Percentiles rank a stretch among this genome's conserved stretches.
These are phyloP conservation scores for Furcula furcula DNA, from an alignment of 2,888 invertebrate species.

Conservation along the genomic window DNA sequence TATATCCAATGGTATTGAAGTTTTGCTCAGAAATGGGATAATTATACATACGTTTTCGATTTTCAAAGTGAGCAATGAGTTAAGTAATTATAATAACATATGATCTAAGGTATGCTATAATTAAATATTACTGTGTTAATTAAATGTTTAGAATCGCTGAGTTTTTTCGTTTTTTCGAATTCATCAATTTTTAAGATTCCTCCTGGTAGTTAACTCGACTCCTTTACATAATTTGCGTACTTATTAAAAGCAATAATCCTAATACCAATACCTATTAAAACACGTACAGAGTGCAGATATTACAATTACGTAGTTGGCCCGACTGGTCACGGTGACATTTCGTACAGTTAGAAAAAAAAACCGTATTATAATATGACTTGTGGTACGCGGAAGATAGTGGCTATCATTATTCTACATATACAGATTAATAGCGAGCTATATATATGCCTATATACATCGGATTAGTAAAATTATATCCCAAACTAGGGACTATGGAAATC, in stretches of 20 bases:
- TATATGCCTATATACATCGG: slow-evolving; percentile 1
- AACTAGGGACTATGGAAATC: too few species aligned
- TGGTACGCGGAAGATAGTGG: slow-evolving; percentile 9
- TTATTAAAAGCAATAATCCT: neutral
- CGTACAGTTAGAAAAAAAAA: neutral
- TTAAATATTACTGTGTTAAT: too few species aligned
- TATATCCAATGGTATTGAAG: too few species aligned
- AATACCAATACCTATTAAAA: neutral
- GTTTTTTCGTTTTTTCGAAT: neutral
- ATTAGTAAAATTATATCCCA: too few species aligned
- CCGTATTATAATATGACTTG: neutral
- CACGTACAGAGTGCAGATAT: neutral
- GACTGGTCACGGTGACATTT: slow-evolving; percentile 2
- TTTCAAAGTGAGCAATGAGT: too few species aligned
- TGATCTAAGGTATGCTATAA: too few species aligned
- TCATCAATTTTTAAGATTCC: neutral
- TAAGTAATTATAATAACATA: too few species aligned
- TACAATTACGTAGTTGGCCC: neutral
- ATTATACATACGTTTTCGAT: too few species aligned
- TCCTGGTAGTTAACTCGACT: neutral
- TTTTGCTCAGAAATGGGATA: too few species aligned
- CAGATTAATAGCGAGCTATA: slow-evolving; percentile 6
- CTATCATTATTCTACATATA: slow-evolving; percentile 2
- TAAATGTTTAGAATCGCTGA: too few species aligned
- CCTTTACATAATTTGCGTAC: neutral